These are phyloP conservation scores for Tapirus terrestris DNA, from an alignment of 2,113 vertebrate genomes.

Conservation along the genomic window DNA sequence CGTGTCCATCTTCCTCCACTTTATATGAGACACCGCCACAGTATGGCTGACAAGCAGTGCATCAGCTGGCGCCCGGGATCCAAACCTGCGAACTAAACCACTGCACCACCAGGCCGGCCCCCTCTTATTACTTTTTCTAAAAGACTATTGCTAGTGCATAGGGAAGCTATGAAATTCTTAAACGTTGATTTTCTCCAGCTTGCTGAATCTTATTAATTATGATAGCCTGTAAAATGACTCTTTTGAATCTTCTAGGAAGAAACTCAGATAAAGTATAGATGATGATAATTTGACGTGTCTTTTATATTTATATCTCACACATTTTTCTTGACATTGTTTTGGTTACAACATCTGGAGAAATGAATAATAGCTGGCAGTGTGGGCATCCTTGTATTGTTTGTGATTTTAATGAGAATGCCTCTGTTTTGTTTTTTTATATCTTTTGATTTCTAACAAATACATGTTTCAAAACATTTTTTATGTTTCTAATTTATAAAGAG, in stretches of 20 bases:
- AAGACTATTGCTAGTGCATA: background rate
- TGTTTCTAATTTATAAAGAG: background rate
- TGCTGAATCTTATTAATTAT: background rate
- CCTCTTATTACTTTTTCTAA: background rate
- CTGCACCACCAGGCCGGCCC: too few relatives aligned
- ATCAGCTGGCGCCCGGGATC: too few relatives aligned
- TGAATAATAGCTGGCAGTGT: background rate
- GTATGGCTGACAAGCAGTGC: too few relatives aligned
- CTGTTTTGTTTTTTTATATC: background rate
- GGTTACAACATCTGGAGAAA: background rate
- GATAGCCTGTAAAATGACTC: background rate
- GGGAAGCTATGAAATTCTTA: conserved; percentile 38
- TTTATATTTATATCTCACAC: background rate
- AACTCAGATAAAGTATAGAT: background rate
- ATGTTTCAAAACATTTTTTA: conserved; percentile 15
- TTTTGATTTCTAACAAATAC: conserved; percentile 7
- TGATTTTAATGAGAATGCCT: background rate
- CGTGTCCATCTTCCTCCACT: too few relatives aligned
- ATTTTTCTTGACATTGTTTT: conserved; percentile 10
- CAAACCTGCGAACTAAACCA: too few relatives aligned
- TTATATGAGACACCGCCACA: too few relatives aligned
- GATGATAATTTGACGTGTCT: background rate
- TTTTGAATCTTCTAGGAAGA: background rate
- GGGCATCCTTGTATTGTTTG: background rate
- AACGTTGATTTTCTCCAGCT: background rate